Conservation (phyloP, 1,140 invertebrate species). For the Artemia franciscana region DNA sequence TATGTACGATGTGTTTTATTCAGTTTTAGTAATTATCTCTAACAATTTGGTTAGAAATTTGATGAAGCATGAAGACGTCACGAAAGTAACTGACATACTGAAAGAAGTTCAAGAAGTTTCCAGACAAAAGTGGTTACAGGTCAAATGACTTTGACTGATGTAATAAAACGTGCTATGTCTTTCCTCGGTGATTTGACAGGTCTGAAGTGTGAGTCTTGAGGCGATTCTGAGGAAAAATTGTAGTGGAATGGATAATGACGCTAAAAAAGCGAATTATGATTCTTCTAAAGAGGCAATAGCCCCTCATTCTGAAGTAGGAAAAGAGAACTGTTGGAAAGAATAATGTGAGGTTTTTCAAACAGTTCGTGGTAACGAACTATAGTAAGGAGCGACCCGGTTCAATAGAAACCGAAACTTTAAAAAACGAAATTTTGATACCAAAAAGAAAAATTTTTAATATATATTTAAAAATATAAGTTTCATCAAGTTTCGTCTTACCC, state of each 20-base stretch:
- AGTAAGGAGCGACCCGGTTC: too few relatives aligned
- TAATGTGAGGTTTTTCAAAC: neutral
- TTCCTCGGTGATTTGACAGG: neutral
- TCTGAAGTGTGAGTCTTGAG: neutral
- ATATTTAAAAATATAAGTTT: too few relatives aligned
- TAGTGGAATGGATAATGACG: neutral
- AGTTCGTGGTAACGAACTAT: too few relatives aligned
- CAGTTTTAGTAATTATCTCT: too few relatives aligned
- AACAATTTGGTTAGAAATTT: neutral
- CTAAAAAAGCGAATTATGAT: neutral
- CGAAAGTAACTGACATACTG: neutral
- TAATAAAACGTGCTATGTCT: neutral
- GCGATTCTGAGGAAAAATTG: neutral
- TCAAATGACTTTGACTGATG: neutral
- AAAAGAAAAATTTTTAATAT: too few relatives aligned
- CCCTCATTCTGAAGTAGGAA: neutral
- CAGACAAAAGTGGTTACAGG: neutral
- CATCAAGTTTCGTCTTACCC: too few relatives aligned
- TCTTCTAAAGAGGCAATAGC: neutral
- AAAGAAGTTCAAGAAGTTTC: neutral
- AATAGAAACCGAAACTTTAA: too few relatives aligned
- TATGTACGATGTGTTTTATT: too few relatives aligned
- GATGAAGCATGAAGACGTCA: neutral
- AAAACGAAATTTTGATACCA: too few relatives aligned
- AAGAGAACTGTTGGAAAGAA: neutral